phyloP scores from a whole-genome alignment of 1,140 invertebrate genomes.

The Hormaphis cornu region DNA sequence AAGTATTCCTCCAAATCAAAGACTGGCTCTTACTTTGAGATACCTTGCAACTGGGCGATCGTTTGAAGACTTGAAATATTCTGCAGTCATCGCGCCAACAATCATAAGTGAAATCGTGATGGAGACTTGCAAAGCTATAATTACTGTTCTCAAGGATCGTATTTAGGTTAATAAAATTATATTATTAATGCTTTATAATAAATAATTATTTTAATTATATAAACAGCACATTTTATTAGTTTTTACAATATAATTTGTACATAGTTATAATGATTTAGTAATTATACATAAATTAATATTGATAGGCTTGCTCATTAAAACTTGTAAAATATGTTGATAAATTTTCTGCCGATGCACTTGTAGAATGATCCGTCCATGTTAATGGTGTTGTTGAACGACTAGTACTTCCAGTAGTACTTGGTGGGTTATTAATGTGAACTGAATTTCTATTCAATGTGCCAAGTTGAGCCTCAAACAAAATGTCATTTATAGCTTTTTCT shows the following conservation, averaged over 20 bases:
- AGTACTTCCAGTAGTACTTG: neutral
- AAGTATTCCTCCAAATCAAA: neutral
- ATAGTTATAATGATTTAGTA: neutral
- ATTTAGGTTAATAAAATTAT: neutral
- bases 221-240: neutral
- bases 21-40: neutral
- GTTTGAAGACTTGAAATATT: neutral
- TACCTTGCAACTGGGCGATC: neutral
- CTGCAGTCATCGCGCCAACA: neutral
- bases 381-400: slow-evolving; percentile 28
- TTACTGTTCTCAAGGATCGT: slow-evolving; percentile 1
- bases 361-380: neutral
- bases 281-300: neutral
- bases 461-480: slow-evolving; percentile 33
- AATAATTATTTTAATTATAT: slow-evolving; percentile 2
- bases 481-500: slow-evolving; percentile 35
- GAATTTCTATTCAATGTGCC: slow-evolving; percentile 31
- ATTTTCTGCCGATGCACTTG: neutral
- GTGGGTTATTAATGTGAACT: slow-evolving; percentile 34
- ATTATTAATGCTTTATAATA: neutral
- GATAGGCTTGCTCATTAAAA: neutral
- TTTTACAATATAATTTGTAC: neutral
- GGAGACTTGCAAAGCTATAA: neutral
- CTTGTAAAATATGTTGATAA: neutral
- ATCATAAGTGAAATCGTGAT: neutral